phyloP scores from a whole-genome alignment of 2,888 invertebrate genomes.

The Oscheius onirici region DNA sequence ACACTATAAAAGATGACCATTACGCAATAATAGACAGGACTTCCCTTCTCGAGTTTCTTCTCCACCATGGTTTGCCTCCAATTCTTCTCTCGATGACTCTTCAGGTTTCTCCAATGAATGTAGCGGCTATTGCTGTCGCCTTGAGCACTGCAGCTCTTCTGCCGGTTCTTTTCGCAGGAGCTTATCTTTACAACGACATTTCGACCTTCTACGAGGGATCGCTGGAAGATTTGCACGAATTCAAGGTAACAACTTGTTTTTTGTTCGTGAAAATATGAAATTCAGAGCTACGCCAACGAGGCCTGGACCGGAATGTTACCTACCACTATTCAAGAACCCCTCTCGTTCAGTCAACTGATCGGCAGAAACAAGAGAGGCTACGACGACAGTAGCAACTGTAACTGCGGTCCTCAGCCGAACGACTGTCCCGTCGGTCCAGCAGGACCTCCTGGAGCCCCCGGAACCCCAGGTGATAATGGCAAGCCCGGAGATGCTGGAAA shows the following conservation, averaged over 20 bases:
- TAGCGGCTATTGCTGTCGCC: slow-evolving; percentile 3
- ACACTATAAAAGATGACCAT: slow-evolving; percentile 25
- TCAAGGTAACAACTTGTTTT: slow-evolving; percentile 42
- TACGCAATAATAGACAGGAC: slow-evolving; percentile 1
- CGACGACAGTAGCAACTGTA: slow-evolving; percentile 6
- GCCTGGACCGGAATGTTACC: slow-evolving; percentile 27
- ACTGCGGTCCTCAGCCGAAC: slow-evolving; percentile 24
- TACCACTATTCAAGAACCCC: not conserved
- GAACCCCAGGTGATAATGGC: slow-evolving; percentile 51
- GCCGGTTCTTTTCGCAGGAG: slow-evolving; percentile 23
- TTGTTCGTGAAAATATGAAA: no score
- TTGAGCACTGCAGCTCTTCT: slow-evolving; percentile 22
- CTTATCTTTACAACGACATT: slow-evolving; percentile 56
- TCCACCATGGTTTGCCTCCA: not conserved
- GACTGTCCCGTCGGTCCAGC: slow-evolving; percentile 42
- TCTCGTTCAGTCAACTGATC: slow-evolving; percentile 19
- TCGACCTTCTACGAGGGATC: slow-evolving; percentile 58
- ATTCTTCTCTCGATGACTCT: not conserved
- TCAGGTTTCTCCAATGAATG: slow-evolving; percentile 3
- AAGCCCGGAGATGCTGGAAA: slow-evolving; percentile 53
- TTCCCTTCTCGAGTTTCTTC: not conserved
- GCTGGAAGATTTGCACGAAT: slow-evolving; percentile 55
- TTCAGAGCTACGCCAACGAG: slow-evolving; percentile 10
- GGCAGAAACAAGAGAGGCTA: slow-evolving; percentile 19
- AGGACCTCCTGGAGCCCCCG: slow-evolving; percentile 57